Evolutionary conservation across 2,113 vertebrate genomes (phyloP).

Genomic region (Sinocyclocheilus maitianheensis): DNA sequence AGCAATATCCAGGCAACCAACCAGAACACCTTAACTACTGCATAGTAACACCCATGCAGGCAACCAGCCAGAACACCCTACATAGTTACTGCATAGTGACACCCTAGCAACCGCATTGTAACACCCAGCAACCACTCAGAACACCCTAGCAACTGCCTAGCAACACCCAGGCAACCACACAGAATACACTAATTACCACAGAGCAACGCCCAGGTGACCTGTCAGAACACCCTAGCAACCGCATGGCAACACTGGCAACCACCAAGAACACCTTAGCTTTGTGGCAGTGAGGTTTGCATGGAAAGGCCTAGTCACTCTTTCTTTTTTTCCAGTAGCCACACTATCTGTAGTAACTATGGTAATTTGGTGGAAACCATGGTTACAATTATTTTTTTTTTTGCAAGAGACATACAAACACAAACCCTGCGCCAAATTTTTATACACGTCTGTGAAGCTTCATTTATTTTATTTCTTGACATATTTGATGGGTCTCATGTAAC

Average conservation of each 20-base stretch:
- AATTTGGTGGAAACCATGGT: background rate
- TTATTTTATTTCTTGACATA: background rate
- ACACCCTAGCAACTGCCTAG: too few species aligned
- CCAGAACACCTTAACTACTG: too few species aligned
- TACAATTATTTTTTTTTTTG: background rate
- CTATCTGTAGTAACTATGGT: constrained; percentile 10
- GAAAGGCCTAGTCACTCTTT: background rate
- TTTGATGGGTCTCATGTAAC: background rate
- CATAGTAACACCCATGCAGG: too few species aligned
- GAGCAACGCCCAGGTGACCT: too few species aligned
- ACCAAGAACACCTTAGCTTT: background rate
- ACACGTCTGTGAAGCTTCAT: background rate
- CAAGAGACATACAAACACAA: background rate
- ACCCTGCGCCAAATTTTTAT: background rate
- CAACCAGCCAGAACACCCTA: too few species aligned
- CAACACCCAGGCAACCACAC: too few species aligned
- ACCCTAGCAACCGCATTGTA: too few species aligned
- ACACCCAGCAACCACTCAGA: too few species aligned
- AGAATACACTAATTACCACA: too few species aligned
- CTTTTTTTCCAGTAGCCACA: background rate
- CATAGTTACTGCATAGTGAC: too few species aligned
- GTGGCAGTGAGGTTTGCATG: background rate
- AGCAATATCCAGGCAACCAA: background rate
- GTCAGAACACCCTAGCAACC: too few species aligned
- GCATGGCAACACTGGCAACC: background rate